A percentile compares a stretch with the other conserved stretches of the same genome.
These are phyloP conservation scores for Microdon myrmicae DNA, from an alignment of 2,888 invertebrate genomes.

Conservation along the genomic window DNA sequence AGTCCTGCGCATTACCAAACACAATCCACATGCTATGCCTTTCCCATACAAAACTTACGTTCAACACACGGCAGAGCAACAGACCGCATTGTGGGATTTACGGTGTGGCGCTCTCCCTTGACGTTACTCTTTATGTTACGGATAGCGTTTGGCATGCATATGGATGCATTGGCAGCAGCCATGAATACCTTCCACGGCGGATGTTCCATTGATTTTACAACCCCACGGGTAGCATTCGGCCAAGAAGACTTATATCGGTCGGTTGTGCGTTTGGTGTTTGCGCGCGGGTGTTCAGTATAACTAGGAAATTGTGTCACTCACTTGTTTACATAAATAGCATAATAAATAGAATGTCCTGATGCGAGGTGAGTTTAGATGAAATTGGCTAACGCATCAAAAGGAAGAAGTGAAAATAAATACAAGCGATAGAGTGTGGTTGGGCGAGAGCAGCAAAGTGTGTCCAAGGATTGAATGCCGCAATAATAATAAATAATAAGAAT, in stretches of 20 bases:
- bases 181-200: constrained; percentile 43
- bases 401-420: constrained; percentile 31
- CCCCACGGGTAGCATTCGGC: constrained; percentile 59
- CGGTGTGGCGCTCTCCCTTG: too few species aligned
- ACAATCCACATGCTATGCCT: constrained; percentile 36
- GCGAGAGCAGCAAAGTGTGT: constrained; percentile 34
- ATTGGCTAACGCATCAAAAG: constrained; percentile 21
- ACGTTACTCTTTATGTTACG: too few species aligned
- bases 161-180: constrained; percentile 33
- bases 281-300: constrained; percentile 55
- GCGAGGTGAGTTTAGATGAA: constrained; percentile 3
- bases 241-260: constrained; percentile 63
- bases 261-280: constrained; percentile 58
- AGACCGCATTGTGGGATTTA: too few species aligned
- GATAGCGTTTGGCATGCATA: too few species aligned
- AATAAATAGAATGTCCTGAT: constrained; percentile 14
- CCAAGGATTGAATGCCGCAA: constrained; percentile 35
- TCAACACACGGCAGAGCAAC: constrained; percentile 41
- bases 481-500: constrained; percentile 4
- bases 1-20: constrained; percentile 38
- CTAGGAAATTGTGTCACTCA: constrained; percentile 23
- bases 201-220: constrained; percentile 27
- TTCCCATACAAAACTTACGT: constrained; percentile 39
- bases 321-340: constrained; percentile 3
- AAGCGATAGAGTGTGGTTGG: constrained; percentile 9